Conservation (phyloP, 2,113 vertebrate species). For the Sitta europaea region DNA sequence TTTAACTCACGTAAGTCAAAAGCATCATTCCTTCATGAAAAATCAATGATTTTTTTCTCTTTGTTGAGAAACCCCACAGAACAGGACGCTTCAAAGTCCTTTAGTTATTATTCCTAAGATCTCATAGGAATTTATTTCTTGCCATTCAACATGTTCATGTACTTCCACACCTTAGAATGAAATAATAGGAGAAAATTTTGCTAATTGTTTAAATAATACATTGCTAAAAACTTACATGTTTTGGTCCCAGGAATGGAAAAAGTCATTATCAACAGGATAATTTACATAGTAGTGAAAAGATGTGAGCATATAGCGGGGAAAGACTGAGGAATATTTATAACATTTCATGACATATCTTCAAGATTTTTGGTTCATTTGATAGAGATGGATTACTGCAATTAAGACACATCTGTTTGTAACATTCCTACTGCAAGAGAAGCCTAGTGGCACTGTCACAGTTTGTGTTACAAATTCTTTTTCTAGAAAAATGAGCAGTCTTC, state of each 20-base stretch:
- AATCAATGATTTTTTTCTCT: background rate
- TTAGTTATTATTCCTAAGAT: background rate
- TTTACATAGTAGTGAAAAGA: background rate
- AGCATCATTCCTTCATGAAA: accelerated
- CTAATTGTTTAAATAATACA: background rate
- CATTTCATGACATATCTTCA: background rate
- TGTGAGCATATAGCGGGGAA: background rate
- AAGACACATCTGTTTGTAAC: background rate
- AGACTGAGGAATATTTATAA: background rate
- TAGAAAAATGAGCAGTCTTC: background rate
- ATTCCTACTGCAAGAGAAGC: background rate
- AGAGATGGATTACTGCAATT: constrained; percentile 22
- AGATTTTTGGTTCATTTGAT: background rate
- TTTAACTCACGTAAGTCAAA: background rate
- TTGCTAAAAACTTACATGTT: background rate
- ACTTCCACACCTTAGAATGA: background rate
- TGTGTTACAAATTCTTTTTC: background rate
- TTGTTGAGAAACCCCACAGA: background rate
- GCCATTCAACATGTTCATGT: background rate
- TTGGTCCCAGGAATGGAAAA: background rate
- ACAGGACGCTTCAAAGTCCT: accelerated
- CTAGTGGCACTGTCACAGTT: background rate
- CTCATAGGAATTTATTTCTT: background rate
- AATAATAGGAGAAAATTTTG: background rate
- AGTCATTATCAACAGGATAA: background rate